Conservation (phyloP, 1,140 invertebrate species). For the Drosophila serrata region DNA sequence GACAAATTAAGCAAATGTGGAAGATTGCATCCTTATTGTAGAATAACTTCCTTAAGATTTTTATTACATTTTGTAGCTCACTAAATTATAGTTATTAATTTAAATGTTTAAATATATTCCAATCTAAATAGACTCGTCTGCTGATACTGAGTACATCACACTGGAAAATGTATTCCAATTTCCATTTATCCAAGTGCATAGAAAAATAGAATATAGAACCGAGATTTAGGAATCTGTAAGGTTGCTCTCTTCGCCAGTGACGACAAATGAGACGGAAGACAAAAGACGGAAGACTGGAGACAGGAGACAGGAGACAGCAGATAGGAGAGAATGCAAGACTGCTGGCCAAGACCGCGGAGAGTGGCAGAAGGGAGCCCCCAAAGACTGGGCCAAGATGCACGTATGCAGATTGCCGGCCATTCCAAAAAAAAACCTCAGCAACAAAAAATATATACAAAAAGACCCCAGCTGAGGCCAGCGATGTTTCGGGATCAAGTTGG, state of each 20-base stretch:
- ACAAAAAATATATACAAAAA: slow-evolving; percentile 3
- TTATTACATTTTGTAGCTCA: too few species aligned
- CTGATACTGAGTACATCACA: not conserved
- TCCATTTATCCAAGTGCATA: slow-evolving; percentile 11
- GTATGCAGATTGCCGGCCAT: slow-evolving; percentile 81
- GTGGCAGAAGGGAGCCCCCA: slow-evolving; percentile 50
- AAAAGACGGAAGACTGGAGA: slow-evolving; percentile 32
- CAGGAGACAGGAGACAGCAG: slow-evolving; percentile 36
- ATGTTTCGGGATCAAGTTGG: slow-evolving; percentile 58
- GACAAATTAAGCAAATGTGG: too few species aligned
- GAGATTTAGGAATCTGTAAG: slow-evolving; percentile 44
- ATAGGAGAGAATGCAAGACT: slow-evolving; percentile 28
- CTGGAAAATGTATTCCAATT: not conserved
- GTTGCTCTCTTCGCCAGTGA: slow-evolving; percentile 35
- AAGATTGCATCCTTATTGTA: too few species aligned
- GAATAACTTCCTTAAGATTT: too few species aligned
- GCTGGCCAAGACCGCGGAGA: slow-evolving; percentile 36
- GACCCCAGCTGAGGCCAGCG: slow-evolving; percentile 50
- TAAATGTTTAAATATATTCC: not conserved
- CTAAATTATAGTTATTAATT: not conserved
- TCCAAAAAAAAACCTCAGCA: slow-evolving; percentile 44
- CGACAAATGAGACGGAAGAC: slow-evolving; percentile 50
- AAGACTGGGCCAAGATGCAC: slow-evolving; percentile 75
- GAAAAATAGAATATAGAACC: slow-evolving; percentile 28
- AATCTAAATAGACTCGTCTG: not conserved